Base-by-base conservation (phyloP, 2,888 invertebrate species). In the Orchestes rusci region DNA sequence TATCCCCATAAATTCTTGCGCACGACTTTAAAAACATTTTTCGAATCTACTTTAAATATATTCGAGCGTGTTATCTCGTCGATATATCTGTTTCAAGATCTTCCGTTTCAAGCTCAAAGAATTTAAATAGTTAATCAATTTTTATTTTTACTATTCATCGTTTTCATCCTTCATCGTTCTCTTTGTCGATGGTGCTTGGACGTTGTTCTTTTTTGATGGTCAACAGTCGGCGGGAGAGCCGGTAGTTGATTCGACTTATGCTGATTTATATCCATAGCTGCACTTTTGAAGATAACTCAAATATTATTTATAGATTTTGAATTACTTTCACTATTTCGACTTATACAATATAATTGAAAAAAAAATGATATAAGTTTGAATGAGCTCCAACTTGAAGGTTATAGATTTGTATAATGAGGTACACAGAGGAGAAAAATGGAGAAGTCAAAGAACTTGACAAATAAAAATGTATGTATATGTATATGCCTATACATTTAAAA, bases 111-210 rank as follows among this genome's bases (percentile, higher is more conserved):
- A 19, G 35, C 50, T 39, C 41, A 37, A 43, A 40, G 50, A 46
- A 50, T 50, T 50, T 50, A 47, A 50, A 50, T 50, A 47, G 50
- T 50, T 50, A 50, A 50, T 50, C 50, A 50, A 50, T 50, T 50
- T 50, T 50, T 50, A 50, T 50, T 50, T 50, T 50, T 50, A 50
- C 50, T 50, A 50, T 50, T 50, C 50, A 50, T 50, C 50, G 43
- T 50, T 46, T 45, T 39, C 48, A 48, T 48, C 47, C 43, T 47
- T 38, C 42, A 33, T 47, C 46, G 34, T 45, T 38, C 38, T 47
- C 29, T 31, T 32, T 40, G 48, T 44, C 48, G 44, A 44, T 44
- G 41, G 41, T 41, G 41, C 34, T 16, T 30, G 39, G 27, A 39
- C 39, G 33, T 39, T 36, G 38, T 45, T 36, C 15, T 37, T 43